A percentile compares a stretch with the other conserved stretches of the same genome.
Evolutionary conservation across 2,888 invertebrate species (phyloP).

Genomic region (Caenorhabditis afra): DNA sequence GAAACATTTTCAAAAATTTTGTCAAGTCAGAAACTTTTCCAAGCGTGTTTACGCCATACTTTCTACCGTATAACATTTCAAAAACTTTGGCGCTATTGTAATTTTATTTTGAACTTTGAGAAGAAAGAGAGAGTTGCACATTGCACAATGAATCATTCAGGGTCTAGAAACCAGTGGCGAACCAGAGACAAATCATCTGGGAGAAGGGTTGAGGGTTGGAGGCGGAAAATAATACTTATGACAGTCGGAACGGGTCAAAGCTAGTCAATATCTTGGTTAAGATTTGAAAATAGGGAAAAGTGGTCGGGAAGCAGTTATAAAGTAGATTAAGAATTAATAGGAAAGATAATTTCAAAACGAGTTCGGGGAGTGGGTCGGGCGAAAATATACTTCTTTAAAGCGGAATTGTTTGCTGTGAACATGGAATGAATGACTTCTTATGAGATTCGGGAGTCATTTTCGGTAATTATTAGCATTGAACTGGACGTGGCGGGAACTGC

Average conservation of each 20-base stretch:
- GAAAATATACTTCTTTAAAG: background rate
- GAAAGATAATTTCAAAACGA: no score
- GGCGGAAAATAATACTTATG: slow-evolving; percentile 5
- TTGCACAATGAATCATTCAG: slow-evolving; percentile 1
- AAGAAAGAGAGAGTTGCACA: background rate
- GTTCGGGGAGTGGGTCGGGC: background rate
- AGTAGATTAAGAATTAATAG: no score
- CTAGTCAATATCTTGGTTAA: background rate
- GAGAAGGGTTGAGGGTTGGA: no score
- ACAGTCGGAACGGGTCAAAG: background rate
- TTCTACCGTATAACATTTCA: no score
- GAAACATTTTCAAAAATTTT: slow-evolving; percentile 1
- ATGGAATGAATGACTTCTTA: background rate
- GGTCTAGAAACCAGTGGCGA: background rate
- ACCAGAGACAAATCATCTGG: background rate
- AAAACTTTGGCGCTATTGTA: no score
- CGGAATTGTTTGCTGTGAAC: background rate
- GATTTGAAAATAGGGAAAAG: no score
- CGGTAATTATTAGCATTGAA: background rate
- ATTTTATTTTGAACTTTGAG: no score
- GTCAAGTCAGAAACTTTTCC: no score
- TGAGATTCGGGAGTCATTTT: background rate
- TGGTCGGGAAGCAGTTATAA: no score
- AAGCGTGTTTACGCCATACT: no score
- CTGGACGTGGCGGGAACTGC: background rate